Evolutionary conservation across 2,113 vertebrate genomes (phyloP).

Genomic region (Ailuropoda melanoleuca): DNA sequence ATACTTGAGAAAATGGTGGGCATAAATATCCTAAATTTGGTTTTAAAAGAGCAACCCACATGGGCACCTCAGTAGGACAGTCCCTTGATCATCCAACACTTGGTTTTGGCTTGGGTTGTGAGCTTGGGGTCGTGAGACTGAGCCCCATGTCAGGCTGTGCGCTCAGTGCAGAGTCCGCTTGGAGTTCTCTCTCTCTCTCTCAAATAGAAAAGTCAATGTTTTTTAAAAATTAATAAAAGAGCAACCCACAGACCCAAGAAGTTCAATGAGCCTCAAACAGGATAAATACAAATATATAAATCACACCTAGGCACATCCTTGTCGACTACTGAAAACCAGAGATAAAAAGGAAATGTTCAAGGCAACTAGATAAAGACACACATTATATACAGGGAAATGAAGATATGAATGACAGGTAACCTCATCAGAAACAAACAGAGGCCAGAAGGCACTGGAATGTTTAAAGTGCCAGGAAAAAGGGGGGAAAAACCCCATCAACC

Average conservation of each 20-base stretch:
- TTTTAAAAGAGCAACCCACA: background rate
- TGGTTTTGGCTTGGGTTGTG: background rate
- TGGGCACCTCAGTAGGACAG: background rate
- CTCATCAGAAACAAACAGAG: background rate
- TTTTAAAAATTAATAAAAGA: background rate
- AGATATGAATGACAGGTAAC: background rate
- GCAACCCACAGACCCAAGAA: background rate
- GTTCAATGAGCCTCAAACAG: background rate
- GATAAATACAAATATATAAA: background rate
- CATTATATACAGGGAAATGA: background rate
- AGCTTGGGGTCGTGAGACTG: background rate
- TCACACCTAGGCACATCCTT: background rate
- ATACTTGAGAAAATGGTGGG: background rate
- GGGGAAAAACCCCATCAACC: background rate
- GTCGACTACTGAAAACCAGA: background rate
- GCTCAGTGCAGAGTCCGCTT: background rate
- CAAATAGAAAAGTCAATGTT: background rate
- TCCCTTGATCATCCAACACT: background rate
- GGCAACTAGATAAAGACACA: background rate
- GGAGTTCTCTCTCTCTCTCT: background rate
- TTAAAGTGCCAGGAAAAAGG: background rate
- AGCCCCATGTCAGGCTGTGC: background rate
- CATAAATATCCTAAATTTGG: background rate
- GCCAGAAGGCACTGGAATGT: background rate
- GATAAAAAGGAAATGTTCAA: background rate